These are phyloP conservation scores for Peromyscus nudipes DNA, from an alignment of 2,797 vertebrate species.

Conservation along the genomic window DNA sequence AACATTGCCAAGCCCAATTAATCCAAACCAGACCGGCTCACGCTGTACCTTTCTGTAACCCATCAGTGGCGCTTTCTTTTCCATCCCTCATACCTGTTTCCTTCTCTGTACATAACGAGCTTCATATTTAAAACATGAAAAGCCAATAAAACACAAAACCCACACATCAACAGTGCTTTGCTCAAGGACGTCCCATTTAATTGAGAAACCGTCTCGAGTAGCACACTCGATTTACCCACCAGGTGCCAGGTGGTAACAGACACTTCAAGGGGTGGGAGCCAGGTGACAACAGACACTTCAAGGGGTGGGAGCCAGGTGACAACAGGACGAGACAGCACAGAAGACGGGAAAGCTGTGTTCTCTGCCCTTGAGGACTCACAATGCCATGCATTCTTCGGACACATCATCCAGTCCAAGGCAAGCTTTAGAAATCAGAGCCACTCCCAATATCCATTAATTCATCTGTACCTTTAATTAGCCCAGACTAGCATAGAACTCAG, in stretches of 20 bases:
- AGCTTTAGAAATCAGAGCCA: slow-evolving; percentile 74
- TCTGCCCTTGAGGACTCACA: background rate
- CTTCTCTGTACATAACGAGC: slow-evolving; percentile 68
- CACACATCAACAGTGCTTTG: slow-evolving; percentile 74
- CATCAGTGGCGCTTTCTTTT: slow-evolving; percentile 70
- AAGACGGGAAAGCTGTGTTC: background rate
- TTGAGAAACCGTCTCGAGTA: slow-evolving; percentile 69
- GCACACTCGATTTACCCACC: slow-evolving; percentile 38
- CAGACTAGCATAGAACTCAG: slow-evolving; percentile 10
- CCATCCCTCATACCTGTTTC: slow-evolving; percentile 74
- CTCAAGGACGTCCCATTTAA: slow-evolving; percentile 74
- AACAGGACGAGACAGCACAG: background rate
- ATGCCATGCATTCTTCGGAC: background rate
- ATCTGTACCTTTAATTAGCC: slow-evolving; percentile 79
- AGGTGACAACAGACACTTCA: slow-evolving; percentile 30
- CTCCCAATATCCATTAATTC: slow-evolving; percentile 66
- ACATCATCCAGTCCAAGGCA: slow-evolving; percentile 29
- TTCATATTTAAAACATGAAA: slow-evolving; percentile 80
- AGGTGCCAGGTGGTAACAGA: slow-evolving; percentile 62
- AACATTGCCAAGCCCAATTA: slow-evolving; percentile 64
- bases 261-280: background rate
- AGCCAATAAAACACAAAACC: slow-evolving; percentile 78
- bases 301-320: background rate
- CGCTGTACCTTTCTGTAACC: slow-evolving; percentile 53
- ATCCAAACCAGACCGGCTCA: slow-evolving; percentile 53